Evolutionary conservation across 2,113 vertebrate genomes (phyloP), one percentile per base, ranked within the genome.

Genomic region (Caracal caracal): DNA sequence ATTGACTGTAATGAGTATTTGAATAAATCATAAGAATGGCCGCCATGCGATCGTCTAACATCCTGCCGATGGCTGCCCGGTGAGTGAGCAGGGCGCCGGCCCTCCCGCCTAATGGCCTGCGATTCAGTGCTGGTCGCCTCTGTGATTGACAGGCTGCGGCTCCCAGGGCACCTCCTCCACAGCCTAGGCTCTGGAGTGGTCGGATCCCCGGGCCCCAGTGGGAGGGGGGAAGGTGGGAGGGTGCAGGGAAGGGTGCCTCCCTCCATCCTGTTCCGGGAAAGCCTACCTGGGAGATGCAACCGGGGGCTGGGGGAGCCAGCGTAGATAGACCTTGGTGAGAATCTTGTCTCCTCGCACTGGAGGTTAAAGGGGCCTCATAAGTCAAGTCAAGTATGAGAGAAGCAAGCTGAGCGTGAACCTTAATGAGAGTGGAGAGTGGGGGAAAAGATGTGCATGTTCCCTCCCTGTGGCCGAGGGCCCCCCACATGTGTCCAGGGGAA

Each of bases 11-110:
- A 97, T 98, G 98, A 98, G 95, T 82, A 94, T 97, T 96, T 98
- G 98, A 97, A 98, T 98, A 97, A 98, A 97, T 98, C 98, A 98
- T 97, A 97, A 97, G 97, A 98, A 97, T 96, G 92, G 98, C 96
- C 59, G 53, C 95, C 97, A 81, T 88, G 96, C 15, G 89, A 92
- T 95, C 78, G 10, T 88, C 96, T 97, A 96, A 97, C 97, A 96
- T 97, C 98, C 96, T 97, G 97, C 97, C 94, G 53, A 91, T 96
- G 97, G 90, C 97, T 97, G 93, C 95, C 96, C 5, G 28, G 91
- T 94, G 96, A 97, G 98, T 90, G 97, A 95, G 93, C 93, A 81
- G 94, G 95, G 86, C 96, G 84, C 97, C 95, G 83, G 95, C 75
- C 91, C 92, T 93, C 85, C 95, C 10, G 84, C 93, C 94, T 96